Base-by-base conservation (phyloP, 2,797 vertebrate genomes). In the Myripristis murdjan region DNA sequence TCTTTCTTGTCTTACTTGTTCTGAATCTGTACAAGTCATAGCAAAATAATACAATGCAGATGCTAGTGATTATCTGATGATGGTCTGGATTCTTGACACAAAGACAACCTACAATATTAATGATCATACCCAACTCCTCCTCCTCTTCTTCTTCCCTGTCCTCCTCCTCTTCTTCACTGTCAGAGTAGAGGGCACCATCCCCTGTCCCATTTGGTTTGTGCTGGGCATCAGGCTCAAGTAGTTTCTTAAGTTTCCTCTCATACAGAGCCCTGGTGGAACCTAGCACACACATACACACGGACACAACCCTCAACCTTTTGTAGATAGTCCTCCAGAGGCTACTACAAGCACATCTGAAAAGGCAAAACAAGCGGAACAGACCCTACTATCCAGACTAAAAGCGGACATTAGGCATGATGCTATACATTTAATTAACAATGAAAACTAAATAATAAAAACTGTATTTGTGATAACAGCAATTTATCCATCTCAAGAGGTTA, bases 201-300 rank as follows among this genome's bases (percentile, higher is more conserved):
- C 73, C 70, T 31, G 78, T 76, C 70, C 75, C 81, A 0, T 90
- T 93, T 55, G 46, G 15, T 59, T 14, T 16, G 15, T 67, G 51
- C 8, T 66, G 59, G 39, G 69, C 56, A 12, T 64, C 41, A 6
- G 74, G 16, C 44, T 87, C 80, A 82, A 95, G 81, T 78, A 96
- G 62, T 22, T 84, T 92, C 51, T 71, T 63, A 46, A 97, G 89
- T 79, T 95, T 96, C 48, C 85, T 95, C 77, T 97, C 95, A 84
- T 97, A 97, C 62, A 95, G 35, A 2, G 79, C 78, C 86, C 96
- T 93, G 71, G 96, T 97, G 76, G 95, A 95, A 67, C 91, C 97
- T 97, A 31, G 53, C 11, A 90, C 31, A 73, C 28, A 84, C 9
- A 81, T 15, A 84, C n/a, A n/a, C n/a, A n/a, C n/a, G n/a, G n/a